Percentiles rank a stretch among this genome's conserved stretches.
These are phyloP conservation scores for Eumacrocentrus americanus DNA, from an alignment of 2,888 invertebrate genomes.

Conservation along the genomic window DNA sequence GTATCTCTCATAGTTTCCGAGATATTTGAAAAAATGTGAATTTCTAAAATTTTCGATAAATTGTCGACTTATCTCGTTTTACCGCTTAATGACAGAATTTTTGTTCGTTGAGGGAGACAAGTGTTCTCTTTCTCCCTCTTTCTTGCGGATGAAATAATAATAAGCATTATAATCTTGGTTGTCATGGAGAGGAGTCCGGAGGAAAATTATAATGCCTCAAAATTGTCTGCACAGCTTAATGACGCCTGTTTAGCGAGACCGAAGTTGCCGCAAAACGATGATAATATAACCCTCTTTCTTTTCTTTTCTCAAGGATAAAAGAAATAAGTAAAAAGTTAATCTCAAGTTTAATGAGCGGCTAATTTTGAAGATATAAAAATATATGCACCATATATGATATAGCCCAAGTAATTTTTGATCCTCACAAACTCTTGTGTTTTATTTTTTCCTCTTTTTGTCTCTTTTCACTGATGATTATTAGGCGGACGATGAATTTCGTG, in stretches of 20 bases:
- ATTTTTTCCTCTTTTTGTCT: conserved; percentile 9
- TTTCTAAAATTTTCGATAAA: no score
- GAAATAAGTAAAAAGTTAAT: conserved; percentile 37
- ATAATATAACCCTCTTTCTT: conserved; percentile 6
- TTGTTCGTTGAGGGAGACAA: no score
- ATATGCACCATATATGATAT: conserved; percentile 19
- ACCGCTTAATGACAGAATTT: no score
- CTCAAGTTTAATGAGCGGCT: conserved; percentile 45
- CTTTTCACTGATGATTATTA: not conserved
- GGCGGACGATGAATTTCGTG: conserved; percentile 1
- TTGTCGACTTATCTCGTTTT: no score
- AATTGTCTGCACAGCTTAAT: conserved; percentile 47
- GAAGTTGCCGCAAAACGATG: conserved; percentile 8
- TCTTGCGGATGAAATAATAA: conserved; percentile 7
- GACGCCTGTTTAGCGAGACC: conserved; percentile 42
- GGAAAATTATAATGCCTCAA: conserved; percentile 41
- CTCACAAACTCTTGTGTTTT: not conserved
- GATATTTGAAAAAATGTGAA: no score
- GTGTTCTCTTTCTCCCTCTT: not conserved
- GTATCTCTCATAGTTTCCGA: no score
- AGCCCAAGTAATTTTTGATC: not conserved
- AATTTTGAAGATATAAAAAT: conserved; percentile 46
- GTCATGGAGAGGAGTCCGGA: conserved; percentile 13
- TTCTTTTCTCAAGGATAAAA: conserved; percentile 23
- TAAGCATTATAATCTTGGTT: conserved; percentile 2